phyloP scores from a whole-genome alignment of 1,140 invertebrate genomes.

The Drosophila pallidifrons region DNA sequence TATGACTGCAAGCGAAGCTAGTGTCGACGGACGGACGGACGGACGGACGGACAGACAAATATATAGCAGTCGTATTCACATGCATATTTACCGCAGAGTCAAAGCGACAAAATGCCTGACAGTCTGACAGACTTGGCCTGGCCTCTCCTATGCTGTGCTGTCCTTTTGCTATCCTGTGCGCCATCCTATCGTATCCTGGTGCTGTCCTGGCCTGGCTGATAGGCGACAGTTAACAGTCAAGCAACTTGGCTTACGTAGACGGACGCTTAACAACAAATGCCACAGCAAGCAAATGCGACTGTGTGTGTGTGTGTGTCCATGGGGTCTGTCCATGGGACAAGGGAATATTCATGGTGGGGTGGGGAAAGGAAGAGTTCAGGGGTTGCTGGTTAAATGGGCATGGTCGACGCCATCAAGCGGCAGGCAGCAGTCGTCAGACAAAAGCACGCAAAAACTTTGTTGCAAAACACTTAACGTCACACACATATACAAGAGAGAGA shows the following conservation, averaged over 20 bases:
- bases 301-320: background rate
- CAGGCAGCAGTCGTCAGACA: constrained; percentile 56
- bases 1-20: constrained; percentile 32
- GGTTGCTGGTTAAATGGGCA: constrained; percentile 1
- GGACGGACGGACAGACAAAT: background rate
- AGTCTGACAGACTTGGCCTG: background rate
- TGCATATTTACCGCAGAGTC: constrained; percentile 52
- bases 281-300: background rate
- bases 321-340: background rate
- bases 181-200: background rate
- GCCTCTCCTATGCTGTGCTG: background rate
- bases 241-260: constrained; percentile 59
- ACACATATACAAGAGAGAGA: constrained; percentile 26
- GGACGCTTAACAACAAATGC: constrained; percentile 17
- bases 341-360: background rate
- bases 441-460: constrained; percentile 78
- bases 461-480: constrained; percentile 75
- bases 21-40: no score
- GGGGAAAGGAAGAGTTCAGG: background rate
- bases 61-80: constrained; percentile 8
- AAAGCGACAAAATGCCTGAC: constrained; percentile 24
- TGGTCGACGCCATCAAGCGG: constrained; percentile 23
- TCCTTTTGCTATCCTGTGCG: background rate
- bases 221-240: constrained; percentile 45
- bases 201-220: constrained; percentile 25